Conservation (phyloP, 2,888 invertebrate species). For the Phania funesta region DNA sequence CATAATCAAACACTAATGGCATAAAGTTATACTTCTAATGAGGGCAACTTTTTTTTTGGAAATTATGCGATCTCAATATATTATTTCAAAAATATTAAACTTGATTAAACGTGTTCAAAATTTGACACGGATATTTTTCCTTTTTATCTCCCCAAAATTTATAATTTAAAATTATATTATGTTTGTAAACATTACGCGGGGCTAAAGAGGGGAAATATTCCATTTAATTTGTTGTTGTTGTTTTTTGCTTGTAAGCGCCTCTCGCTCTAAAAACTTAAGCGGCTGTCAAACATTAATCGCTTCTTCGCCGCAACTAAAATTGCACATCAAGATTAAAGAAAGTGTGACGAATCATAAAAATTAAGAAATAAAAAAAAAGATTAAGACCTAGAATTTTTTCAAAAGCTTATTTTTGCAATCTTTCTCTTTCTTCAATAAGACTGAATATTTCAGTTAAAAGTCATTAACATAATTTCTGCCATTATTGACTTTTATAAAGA, state of each 20-base stretch:
- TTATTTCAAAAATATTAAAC: no score
- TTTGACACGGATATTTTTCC: no score
- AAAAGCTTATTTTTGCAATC: background rate
- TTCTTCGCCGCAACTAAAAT: background rate
- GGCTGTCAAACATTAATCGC: background rate
- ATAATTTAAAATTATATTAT: background rate
- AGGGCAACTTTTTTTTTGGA: no score
- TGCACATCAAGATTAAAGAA: background rate
- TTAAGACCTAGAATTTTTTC: background rate
- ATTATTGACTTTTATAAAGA: conserved; percentile 14
- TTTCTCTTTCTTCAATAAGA: background rate
- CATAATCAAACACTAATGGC: no score
- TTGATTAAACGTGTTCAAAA: no score
- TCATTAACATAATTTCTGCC: conserved; percentile 54
- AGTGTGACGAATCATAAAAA: conserved; percentile 19
- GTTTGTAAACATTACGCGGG: no score
- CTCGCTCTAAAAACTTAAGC: no score
- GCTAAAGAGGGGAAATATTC: no score
- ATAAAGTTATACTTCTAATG: no score
- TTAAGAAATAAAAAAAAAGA: background rate
- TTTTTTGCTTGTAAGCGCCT: no score
- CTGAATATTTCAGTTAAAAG: background rate
- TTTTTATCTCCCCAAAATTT: background rate
- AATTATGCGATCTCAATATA: no score
- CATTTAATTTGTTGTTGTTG: no score